Conservation (phyloP, 2,797 vertebrate species). For the Periparus ater region DNA sequence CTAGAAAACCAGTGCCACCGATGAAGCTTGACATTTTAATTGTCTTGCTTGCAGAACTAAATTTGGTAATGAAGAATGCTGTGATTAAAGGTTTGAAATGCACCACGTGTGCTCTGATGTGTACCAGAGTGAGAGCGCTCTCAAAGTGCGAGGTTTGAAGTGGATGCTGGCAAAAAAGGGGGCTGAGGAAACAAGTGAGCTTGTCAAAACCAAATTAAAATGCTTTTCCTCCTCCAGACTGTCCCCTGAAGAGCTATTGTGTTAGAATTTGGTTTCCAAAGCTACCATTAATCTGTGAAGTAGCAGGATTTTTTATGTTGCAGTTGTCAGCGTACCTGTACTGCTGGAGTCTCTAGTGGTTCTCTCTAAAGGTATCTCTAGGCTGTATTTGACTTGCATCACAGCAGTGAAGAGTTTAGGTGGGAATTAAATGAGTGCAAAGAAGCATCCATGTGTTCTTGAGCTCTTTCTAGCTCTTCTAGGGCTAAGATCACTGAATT, state of each 20-base stretch:
- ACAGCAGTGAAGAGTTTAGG: neutral
- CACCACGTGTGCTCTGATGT: neutral
- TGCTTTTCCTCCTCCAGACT: neutral
- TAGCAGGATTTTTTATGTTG: neutral
- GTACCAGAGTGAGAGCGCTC: neutral
- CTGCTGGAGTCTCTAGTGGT: neutral
- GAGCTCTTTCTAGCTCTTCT: neutral
- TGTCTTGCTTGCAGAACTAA: conserved; percentile 16
- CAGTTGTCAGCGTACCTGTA: neutral
- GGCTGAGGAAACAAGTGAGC: neutral
- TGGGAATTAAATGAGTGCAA: neutral
- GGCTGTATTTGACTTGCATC: neutral
- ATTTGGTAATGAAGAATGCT: neutral
- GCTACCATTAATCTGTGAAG: neutral
- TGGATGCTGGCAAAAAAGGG: neutral
- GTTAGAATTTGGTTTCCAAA: conserved; percentile 3
- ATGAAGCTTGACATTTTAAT: conserved; percentile 14
- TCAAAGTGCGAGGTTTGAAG: neutral
- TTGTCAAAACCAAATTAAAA: conserved; percentile 35
- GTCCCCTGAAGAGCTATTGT: conserved; percentile 13
- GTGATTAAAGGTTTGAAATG: conserved; percentile 12
- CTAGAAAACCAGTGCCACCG: neutral
- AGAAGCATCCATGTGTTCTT: neutral
- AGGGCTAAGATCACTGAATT: neutral
- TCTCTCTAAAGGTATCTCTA: neutral